Conservation (phyloP, 2,888 invertebrate genomes). For the Erebia palarica region DNA sequence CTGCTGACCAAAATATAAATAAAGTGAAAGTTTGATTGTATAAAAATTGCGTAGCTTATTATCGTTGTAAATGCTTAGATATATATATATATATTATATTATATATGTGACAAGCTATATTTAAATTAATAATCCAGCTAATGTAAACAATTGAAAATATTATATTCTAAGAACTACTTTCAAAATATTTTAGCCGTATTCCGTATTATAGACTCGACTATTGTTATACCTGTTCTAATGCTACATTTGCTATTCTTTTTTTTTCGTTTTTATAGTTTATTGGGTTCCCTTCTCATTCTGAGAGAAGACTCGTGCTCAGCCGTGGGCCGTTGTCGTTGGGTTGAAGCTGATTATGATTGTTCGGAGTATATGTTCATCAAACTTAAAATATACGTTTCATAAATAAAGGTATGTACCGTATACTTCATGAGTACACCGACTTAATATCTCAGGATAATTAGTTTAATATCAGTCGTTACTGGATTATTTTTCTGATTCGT, state of each 20-base stretch:
- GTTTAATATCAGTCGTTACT: no score
- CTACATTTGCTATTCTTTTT: neutral
- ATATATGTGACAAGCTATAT: conserved; percentile 31
- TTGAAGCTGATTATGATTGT: no score
- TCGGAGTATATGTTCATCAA: no score
- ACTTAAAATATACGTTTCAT: no score
- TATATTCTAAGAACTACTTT: conserved; percentile 10
- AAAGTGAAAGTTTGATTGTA: conserved; percentile 25
- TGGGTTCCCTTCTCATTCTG: no score
- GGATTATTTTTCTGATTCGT: neutral
- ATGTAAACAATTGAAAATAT: conserved; percentile 17
- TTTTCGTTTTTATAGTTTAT: no score
- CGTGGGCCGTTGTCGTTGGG: no score
- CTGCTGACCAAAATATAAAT: neutral
- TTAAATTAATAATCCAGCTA: conserved; percentile 24
- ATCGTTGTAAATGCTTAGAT: conserved; percentile 47
- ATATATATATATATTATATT: neutral
- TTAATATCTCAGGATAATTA: no score
- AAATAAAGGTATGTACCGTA: no score
- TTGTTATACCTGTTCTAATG: conserved; percentile 7
- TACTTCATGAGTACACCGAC: no score
- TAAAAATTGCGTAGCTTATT: conserved; percentile 35
- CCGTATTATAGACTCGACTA: neutral
- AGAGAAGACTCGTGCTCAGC: no score
- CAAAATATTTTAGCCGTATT: conserved; percentile 11